Evolutionary conservation across 1,140 invertebrate species (phyloP).

Genomic region (Eueides isabella): DNA sequence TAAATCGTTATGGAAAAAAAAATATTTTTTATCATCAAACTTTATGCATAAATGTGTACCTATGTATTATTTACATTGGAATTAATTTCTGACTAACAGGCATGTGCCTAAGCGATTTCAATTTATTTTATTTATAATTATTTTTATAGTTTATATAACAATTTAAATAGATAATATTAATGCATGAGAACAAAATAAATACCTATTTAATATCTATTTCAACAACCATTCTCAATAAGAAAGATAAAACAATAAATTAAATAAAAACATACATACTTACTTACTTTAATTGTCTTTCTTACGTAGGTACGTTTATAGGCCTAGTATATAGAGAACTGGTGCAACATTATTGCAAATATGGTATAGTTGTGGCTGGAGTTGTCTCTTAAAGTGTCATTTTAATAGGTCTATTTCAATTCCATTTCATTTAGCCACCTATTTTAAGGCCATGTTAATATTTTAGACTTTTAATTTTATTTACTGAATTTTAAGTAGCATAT

Average conservation of each 20-base stretch:
- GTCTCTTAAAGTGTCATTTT: slow-evolving; percentile 57
- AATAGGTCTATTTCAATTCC: slow-evolving; percentile 22
- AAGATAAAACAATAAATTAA: not conserved
- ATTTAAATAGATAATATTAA: not conserved
- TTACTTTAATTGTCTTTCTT: not conserved
- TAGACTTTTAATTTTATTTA: not conserved
- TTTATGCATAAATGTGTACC: not conserved
- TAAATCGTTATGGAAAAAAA: not conserved
- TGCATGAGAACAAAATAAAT: not conserved
- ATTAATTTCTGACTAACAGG: not conserved
- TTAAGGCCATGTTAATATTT: not conserved
- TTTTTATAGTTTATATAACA: not conserved
- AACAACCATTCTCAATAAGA: not conserved
- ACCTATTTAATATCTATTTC: no score
- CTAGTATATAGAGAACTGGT: not conserved
- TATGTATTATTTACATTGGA: not conserved
- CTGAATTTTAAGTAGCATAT: not conserved
- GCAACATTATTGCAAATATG: slow-evolving; percentile 22
- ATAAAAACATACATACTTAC: not conserved
- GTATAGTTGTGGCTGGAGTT: slow-evolving; percentile 39
- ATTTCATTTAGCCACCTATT: slow-evolving; percentile 22
- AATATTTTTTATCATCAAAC: not conserved
- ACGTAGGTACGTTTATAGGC: not conserved
- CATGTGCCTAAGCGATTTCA: not conserved
- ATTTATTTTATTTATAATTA: not conserved